These are phyloP conservation scores for Corythoichthys intestinalis DNA, from an alignment of 2,113 vertebrate species.

Conservation along the genomic window DNA sequence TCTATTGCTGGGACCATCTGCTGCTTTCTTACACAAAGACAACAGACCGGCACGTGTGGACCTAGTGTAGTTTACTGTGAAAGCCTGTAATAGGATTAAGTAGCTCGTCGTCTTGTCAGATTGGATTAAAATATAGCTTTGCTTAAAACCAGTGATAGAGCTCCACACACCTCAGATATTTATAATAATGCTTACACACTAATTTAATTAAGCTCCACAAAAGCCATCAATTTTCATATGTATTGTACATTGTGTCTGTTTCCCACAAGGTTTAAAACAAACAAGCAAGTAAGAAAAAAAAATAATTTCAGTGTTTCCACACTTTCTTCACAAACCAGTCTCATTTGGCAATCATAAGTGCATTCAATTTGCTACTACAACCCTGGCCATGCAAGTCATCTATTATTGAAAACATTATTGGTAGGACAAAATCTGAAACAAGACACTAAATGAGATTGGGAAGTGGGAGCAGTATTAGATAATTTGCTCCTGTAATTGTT, in stretches of 20 bases:
- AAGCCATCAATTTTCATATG: background rate
- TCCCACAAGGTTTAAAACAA: background rate
- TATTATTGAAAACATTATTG: conserved; percentile 54
- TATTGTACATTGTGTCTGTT: background rate
- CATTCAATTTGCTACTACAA: conserved; percentile 8
- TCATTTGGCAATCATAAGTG: conserved; percentile 16
- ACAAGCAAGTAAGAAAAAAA: background rate
- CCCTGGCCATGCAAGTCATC: conserved; percentile 35
- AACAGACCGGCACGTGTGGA: conserved; percentile 47
- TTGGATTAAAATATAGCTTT: conserved; percentile 68
- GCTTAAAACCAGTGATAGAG: conserved; percentile 53
- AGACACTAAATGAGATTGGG: conserved; percentile 53
- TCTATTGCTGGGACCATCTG: conserved; percentile 55
- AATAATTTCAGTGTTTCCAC: conserved; percentile 4
- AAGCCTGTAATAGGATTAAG: conserved; percentile 73
- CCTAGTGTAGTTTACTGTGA: conserved; percentile 67
- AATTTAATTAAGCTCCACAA: conserved; percentile 1
- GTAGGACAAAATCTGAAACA: conserved; percentile 44
- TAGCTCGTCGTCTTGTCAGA: conserved; percentile 67
- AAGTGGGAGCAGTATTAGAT: conserved; percentile 49
- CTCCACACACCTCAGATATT: conserved; percentile 35
- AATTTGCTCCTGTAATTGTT: conserved; percentile 60
- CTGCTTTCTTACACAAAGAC: conserved; percentile 52
- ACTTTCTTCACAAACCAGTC: background rate
- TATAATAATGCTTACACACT: conserved; percentile 47